phyloP scores from a whole-genome alignment of 1,140 invertebrate species.

The Caenorhabditis latens region DNA sequence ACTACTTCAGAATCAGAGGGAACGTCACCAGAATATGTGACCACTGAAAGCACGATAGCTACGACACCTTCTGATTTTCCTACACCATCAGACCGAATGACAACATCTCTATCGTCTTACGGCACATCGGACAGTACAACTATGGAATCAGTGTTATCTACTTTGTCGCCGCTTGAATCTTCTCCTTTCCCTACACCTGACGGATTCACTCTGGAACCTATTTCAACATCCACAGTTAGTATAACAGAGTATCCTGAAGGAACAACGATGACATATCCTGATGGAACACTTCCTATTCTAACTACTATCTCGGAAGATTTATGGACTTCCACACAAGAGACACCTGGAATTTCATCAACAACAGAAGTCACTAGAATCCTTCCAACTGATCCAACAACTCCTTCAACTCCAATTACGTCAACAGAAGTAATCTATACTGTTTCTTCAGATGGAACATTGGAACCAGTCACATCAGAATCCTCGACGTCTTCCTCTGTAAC shows the following conservation, averaged over 20 bases:
- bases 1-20: background rate
- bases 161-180: background rate
- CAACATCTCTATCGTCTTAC: background rate
- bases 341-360: background rate
- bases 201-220: constrained; percentile 9
- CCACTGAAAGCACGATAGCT: background rate
- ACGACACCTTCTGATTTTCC: background rate
- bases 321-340: background rate
- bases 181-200: constrained; percentile 8
- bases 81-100: background rate
- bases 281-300: background rate
- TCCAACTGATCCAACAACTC: background rate
- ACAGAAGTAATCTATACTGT: constrained; percentile 5
- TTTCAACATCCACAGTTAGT: background rate
- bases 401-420: background rate
- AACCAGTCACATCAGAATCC: background rate
- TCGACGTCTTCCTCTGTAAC: background rate
- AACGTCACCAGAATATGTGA: background rate
- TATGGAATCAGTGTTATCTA: too few species aligned
- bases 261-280: background rate
- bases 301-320: background rate
- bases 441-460: constrained; percentile 23
- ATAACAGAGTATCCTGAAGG: background rate
- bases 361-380: background rate
- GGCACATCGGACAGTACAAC: too few species aligned